phyloP scores from a whole-genome alignment of 2,888 invertebrate genomes.

The Sabatieria punctata region DNA sequence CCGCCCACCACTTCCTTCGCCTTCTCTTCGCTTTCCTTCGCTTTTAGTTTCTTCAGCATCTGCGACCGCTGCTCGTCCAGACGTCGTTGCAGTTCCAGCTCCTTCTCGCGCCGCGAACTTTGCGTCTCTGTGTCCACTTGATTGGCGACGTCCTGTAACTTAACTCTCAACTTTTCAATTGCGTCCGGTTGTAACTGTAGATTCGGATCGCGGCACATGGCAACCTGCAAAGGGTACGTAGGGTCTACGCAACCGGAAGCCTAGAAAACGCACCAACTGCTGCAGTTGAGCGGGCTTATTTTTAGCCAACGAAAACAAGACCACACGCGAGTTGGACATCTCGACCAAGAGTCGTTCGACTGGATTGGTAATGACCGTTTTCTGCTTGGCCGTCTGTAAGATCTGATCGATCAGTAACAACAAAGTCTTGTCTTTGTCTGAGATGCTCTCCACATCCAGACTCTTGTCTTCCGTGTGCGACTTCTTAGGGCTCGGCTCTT shows the following conservation, averaged over 20 bases:
- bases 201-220: no score
- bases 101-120: background rate
- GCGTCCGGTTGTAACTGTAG: conserved; percentile 1
- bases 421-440: no score
- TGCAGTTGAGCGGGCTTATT: conserved; percentile 7
- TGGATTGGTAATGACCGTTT: background rate
- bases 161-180: conserved; percentile 1
- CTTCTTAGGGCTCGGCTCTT: background rate
- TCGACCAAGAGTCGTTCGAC: conserved; percentile 1
- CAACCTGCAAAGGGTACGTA: no score
- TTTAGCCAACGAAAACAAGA: conserved; percentile 7
- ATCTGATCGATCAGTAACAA: no score
- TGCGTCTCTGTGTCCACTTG: no score
- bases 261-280: conserved; percentile 6
- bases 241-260: conserved; percentile 6
- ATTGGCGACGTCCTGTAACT: background rate
- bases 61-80: no score
- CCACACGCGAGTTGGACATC: conserved; percentile 3
- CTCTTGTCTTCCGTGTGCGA: no score
- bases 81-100: background rate
- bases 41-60: background rate
- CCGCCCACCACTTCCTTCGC: background rate
- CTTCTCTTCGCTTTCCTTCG: background rate
- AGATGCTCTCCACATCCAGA: no score
- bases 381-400: background rate